Percentiles rank a stretch among this genome's conserved stretches.
These are phyloP conservation scores for Rhynchotus rufescens DNA, from an alignment of 2,797 vertebrate species.

Conservation along the genomic window DNA sequence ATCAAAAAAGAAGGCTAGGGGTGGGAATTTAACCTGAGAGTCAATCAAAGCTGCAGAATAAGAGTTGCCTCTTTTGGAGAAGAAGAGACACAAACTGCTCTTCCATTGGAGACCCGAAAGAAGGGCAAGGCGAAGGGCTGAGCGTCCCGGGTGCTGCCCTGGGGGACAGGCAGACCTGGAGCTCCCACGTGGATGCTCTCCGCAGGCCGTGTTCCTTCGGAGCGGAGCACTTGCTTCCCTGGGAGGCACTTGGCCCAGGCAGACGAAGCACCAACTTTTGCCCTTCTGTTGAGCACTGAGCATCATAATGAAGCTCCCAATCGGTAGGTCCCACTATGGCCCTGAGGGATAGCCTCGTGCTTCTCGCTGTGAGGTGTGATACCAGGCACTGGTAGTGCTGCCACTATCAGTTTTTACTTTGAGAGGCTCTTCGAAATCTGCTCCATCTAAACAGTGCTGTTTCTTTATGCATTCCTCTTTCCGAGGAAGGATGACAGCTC, in stretches of 20 bases:
- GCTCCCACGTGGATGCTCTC: neutral
- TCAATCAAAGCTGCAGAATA: slow-evolving; percentile 12
- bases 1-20: slow-evolving; percentile 20
- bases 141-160: neutral
- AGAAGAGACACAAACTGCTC: neutral
- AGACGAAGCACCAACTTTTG: neutral
- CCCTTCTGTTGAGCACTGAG: neutral
- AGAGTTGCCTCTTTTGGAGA: neutral
- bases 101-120: neutral
- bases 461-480: neutral
- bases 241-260: neutral
- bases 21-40: neutral
- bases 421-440: neutral
- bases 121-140: neutral
- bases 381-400: neutral
- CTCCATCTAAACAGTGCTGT: neutral
- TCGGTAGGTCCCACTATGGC: neutral
- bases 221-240: neutral
- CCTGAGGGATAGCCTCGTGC: neutral
- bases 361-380: neutral
- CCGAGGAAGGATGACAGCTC: neutral
- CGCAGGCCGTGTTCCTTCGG: neutral
- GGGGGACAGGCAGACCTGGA: neutral
- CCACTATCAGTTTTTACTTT: neutral
- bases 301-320: neutral